Evolutionary conservation across 1,140 invertebrate species (phyloP).

Genomic region (Drosophila busckii): DNA sequence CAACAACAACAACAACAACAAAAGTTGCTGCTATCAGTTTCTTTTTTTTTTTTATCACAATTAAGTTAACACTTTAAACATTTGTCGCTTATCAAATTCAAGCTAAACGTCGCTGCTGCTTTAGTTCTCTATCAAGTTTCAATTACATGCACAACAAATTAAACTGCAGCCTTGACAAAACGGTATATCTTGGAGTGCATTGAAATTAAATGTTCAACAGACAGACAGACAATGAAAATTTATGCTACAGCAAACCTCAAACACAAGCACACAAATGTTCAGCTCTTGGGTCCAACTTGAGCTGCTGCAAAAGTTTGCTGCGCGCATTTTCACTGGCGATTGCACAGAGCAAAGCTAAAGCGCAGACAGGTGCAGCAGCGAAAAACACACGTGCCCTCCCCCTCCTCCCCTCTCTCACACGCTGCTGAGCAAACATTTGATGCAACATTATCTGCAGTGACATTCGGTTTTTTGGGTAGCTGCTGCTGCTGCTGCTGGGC

Average conservation of each 20-base stretch:
- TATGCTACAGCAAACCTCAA: slow-evolving; percentile 12
- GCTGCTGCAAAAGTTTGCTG: slow-evolving; percentile 21
- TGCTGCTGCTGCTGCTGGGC: slow-evolving; percentile 21
- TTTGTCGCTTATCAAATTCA: too few species aligned
- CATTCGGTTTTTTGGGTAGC: slow-evolving; percentile 43
- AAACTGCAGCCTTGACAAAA: not conserved
- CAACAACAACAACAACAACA: slow-evolving; percentile 3
- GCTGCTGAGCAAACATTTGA: slow-evolving; percentile 54
- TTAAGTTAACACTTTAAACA: too few species aligned
- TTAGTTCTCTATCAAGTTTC: too few species aligned
- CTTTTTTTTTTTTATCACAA: too few species aligned
- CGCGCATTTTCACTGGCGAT: slow-evolving; percentile 33
- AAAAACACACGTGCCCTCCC: slow-evolving; percentile 31
- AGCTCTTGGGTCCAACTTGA: slow-evolving; percentile 16
- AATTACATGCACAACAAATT: too few species aligned
- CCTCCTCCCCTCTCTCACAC: too few species aligned
- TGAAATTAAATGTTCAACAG: slow-evolving; percentile 33
- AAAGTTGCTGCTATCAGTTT: too few species aligned
- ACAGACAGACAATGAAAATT: slow-evolving; percentile 15
- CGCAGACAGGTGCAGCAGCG: not conserved
- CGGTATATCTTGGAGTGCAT: slow-evolving; percentile 19
- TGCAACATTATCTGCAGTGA: slow-evolving; percentile 50
- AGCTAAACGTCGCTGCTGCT: too few species aligned
- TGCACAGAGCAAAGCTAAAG: slow-evolving; percentile 41
- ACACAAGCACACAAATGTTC: not conserved